Evolutionary conservation across 2,113 vertebrate genomes (phyloP), one percentile per base, ranked within the genome.

Genomic region (Morone saxatilis): DNA sequence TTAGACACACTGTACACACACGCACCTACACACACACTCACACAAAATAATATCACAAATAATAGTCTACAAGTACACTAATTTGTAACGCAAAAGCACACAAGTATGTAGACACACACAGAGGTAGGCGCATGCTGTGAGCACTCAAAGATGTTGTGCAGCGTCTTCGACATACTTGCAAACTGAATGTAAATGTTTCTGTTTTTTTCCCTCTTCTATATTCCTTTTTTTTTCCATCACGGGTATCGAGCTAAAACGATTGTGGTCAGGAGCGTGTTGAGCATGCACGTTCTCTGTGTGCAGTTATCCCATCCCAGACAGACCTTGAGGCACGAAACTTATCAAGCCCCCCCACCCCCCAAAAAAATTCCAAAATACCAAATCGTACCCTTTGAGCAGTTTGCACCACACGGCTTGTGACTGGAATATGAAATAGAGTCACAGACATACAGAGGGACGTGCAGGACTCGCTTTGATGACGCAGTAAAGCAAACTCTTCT

Each of bases 1-100:
- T 96, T 95, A 95, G 94, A 96, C 95, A 94, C 94, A 95, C 94
- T 95, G 94, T 94, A 95, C 92, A 94, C 94, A 94, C 92, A 84
- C 93, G n/a, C 90, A 47, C 45, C 11, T 3, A 47, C 70, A 65
- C 73, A 83, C 79, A 76, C 82, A 78, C 78, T 75, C 7, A 36
- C 80, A 78, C 84, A 78, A 68, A 92, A 88, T 90, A 86, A 93
- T 90, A 93, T 92, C 88, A 80, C 86, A 92, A 90, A 91, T 90
- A 88, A 90, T 84, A 71, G 86, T 90, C 88, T 85, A 90, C 91
- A 92, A 87, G 71, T 85, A 80, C 80, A 78, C 70, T 89, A 83
- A 92, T 91, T 90, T 84, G 87, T 65, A 85, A 81, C 65, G 80
- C 84, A 81, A 83, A 69, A 71, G 25, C 76, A 81, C 78, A 76